Conservation (phyloP, 2,113 vertebrate genomes). For the Connochaetes taurinus region DNA sequence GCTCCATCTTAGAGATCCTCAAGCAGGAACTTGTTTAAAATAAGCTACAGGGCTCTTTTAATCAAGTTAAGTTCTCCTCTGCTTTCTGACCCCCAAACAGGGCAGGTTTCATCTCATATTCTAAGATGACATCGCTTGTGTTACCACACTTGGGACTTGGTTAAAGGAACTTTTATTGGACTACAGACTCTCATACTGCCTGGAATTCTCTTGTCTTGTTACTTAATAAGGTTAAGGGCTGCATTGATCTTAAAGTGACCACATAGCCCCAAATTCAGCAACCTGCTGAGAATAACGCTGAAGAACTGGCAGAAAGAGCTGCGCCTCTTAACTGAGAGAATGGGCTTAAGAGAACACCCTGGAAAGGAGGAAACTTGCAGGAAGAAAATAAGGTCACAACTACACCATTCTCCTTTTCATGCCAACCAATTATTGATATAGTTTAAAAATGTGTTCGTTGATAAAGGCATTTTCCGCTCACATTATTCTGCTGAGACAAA, state of each 20-base stretch:
- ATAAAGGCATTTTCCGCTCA: not conserved
- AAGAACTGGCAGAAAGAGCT: not conserved
- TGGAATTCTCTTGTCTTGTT: conserved; percentile 44
- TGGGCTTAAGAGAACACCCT: not conserved
- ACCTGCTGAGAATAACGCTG: conserved; percentile 11
- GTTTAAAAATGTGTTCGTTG: not conserved
- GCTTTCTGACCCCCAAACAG: conserved; percentile 32
- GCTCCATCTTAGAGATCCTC: not conserved
- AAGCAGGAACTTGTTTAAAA: conserved; percentile 31
- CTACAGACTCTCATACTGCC: not conserved
- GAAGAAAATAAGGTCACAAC: conserved; percentile 18
- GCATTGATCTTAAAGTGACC: conserved; percentile 42
- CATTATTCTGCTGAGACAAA: not conserved
- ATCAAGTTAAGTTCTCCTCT: conserved; percentile 17
- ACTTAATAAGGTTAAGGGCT: conserved; percentile 45
- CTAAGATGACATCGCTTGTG: not conserved
- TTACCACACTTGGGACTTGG: not conserved
- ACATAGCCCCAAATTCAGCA: not conserved
- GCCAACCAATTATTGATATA: not conserved
- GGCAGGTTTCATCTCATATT: conserved; percentile 47
- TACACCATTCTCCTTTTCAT: not conserved
- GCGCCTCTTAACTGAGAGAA: conserved; percentile 6
- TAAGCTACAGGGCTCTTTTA: conserved; percentile 35
- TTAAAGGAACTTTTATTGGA: conserved; percentile 48
- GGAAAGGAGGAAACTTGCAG: not conserved